Evolutionary conservation across 35 echinoderm and acorn worm genomes (phyloP), one percentile per base, ranked within the genome.

Genomic region (Acanthaster planci): DNA sequence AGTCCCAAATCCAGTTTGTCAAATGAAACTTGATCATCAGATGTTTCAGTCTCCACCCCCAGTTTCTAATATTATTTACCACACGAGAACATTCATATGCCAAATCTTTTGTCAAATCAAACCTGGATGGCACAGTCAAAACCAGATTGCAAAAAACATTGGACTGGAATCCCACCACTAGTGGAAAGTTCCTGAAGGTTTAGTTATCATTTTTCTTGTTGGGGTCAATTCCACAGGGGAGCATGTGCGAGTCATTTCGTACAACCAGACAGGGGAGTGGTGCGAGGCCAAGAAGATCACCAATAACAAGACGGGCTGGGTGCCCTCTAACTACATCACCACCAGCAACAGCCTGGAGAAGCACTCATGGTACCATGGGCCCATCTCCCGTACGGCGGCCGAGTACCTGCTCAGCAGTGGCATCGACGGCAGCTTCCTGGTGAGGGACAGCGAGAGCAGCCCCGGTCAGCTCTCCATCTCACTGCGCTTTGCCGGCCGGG

Each of bases 341-440:
- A 88, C 88, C 2, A 83, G 84, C 60, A 93, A 90, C 86, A 99
- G 96, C 78, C 89, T 99, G 0, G 92, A 99, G 78, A 99, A 99
- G 60, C 96, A 99, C 75, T 91, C 96, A 5, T 99, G 96, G 96
- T 99, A 99, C 82, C 96, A 99, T 37, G 96, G 96, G 0, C 86
- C 81, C n/a, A 99, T 99, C 77, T 89, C 96, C 4, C 89, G 96
- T 38, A 99, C 93, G 37, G 89, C 92, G 0, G 96, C 96, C 1
- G 96, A 99, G 72, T 99, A 99, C 54, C 85, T 99, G 21, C 92
- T 99, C 39, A 99, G 92, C 53, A 99, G 96, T 40, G 96, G 96
- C 31, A 99, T 99, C 19, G 96, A 99, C 55, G 96, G 96, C 51
- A 99, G 96, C 89, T 99, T 99, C 85, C 86, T 99, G 32, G 96